These are phyloP conservation scores for Drepana arcuata DNA, from an alignment of 1,140 invertebrate species.

Conservation along the genomic window DNA sequence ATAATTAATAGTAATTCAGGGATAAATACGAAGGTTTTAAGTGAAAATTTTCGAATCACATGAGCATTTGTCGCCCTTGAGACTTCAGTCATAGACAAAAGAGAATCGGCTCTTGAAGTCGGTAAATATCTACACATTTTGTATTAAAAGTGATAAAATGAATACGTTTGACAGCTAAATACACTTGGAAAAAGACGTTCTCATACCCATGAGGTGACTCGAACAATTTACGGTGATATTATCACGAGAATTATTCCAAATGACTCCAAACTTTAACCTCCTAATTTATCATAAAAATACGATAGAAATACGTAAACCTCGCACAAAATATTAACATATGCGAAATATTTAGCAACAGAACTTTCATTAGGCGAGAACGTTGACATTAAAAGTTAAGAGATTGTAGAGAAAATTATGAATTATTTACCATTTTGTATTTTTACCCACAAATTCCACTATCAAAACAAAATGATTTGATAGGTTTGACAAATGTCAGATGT, in stretches of 20 bases:
- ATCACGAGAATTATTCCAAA: constrained; percentile 6
- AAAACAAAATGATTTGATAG: constrained; percentile 22
- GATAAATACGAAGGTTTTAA: too few relatives aligned
- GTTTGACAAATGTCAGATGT: constrained; percentile 11
- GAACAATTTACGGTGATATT: constrained; percentile 1
- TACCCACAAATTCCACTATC: constrained; percentile 22
- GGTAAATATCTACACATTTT: too few relatives aligned
- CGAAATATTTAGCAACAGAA: constrained; percentile 9
- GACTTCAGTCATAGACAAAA: neutral
- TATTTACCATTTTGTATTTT: constrained; percentile 54
- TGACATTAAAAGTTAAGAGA: constrained; percentile 11
- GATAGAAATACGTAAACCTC: constrained; percentile 17
- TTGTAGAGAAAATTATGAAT: constrained; percentile 33
- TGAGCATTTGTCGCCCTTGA: too few relatives aligned
- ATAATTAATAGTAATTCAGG: too few relatives aligned
- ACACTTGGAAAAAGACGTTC: constrained; percentile 5
- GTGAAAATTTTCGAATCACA: too few relatives aligned
- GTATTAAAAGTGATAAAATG: too few relatives aligned
- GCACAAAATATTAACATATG: constrained; percentile 15
- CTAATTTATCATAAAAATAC: constrained; percentile 15
- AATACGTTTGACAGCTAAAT: too few relatives aligned
- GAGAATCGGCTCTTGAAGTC: neutral
- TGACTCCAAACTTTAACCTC: constrained; percentile 2
- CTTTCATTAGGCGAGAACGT: too few relatives aligned
- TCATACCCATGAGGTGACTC: constrained; percentile 18